Percentiles rank a stretch among this genome's conserved stretches.
Conservation (phyloP, 2,888 invertebrate genomes). For the Andrena praecox region DNA sequence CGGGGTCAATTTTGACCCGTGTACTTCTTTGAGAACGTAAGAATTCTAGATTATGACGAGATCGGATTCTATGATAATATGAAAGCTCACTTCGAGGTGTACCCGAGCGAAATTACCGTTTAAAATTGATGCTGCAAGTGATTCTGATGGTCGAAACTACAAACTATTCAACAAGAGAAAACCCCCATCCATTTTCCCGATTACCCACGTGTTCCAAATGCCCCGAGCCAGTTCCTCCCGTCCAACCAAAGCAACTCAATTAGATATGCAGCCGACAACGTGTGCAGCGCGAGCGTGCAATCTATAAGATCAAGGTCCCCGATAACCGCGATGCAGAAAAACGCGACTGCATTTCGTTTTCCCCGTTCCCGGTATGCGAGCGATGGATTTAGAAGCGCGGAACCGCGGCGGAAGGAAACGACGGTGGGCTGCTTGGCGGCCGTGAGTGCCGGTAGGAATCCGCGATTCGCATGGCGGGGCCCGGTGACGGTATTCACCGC, state of each 20-base stretch:
- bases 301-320: conserved; percentile 9
- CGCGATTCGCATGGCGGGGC: conserved; percentile 37
- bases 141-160: neutral
- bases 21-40: no score
- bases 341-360: conserved; percentile 1
- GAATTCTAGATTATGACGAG: no score
- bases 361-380: neutral
- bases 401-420: neutral
- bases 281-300: neutral
- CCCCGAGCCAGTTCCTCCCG: no score
- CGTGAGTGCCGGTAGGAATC: conserved; percentile 45
- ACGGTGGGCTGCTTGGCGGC: conserved; percentile 4
- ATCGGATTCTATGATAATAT: no score
- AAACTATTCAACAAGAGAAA: no score
- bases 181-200: no score
- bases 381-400: conserved; percentile 2
- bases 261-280: neutral
- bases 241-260: neutral
- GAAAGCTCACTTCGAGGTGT: no score
- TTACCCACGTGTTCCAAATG: no score
- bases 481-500: conserved; percentile 29
- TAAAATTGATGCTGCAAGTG: neutral
- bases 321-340: neutral
- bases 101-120: no score
- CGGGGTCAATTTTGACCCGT: no score